Base-by-base conservation (phyloP, 2,888 invertebrate genomes). In the Pachycephus smyrnensis region DNA sequence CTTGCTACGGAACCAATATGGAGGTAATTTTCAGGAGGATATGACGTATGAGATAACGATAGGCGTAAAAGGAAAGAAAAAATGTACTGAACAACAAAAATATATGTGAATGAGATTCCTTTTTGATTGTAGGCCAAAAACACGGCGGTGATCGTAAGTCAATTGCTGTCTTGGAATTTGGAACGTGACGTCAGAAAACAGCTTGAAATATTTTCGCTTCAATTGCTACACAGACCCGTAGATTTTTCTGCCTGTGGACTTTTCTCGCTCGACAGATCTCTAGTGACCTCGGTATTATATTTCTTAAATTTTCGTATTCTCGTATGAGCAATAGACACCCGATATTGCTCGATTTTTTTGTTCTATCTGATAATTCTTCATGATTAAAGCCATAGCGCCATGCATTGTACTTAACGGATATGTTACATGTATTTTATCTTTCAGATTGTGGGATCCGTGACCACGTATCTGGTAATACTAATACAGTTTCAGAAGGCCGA, bases 401-500 rank as follows among this genome's bases (percentile, higher is more conserved):
- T 30, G 15, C 23, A 12, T 74, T 23, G 31, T 69, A 4, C 31
- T 69, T 23, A 11, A 30, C 31, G n/a, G 35, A 75, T 71, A 71
- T 30, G 30, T 33, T 77, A 80, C 31, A 84, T 23, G 75, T 76
- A 69, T 81, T 81, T 69, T 73, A 15, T 73, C 86, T 92, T 92
- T 37, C 91, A 94, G 94, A 92, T 94, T 31, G 92, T 93, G 3
- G 94, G 94, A 3, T 93, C 93, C 3, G 94, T 94, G 1, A 94
- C 94, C 0, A 94, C 94, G 0, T 94, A 94, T 86, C 86, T 94
- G 76, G 94, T 94, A 9, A 94, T 94, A 79, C 88, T 94, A 12
- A 93, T 94, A 87, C 94, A 94, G 86, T 94, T 94, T 80, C 94
- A 94, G 88, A 92, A 93, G 87, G 93, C 93, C 68, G 93, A 93